Base-by-base conservation (phyloP, 2,113 vertebrate genomes). In the Carassius gibelio region DNA sequence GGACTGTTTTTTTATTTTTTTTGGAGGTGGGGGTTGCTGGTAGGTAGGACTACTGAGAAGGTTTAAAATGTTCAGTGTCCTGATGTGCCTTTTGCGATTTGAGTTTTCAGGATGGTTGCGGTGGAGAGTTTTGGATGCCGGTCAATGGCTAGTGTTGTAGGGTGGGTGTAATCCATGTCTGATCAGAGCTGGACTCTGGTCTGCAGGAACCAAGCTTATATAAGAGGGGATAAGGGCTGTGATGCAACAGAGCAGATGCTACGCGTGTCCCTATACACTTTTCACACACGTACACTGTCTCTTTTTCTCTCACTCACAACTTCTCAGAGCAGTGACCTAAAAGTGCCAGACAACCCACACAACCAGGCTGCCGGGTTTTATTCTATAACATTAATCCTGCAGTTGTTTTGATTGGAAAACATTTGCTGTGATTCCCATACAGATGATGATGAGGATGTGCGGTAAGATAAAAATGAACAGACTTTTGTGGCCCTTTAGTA, bases 181-280 rank as follows among this genome's bases (percentile, higher is more conserved):
- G 76, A 57, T 79, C 64, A 74, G 74, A 83, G 79, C 69, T 81
- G 86, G 69, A 61, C 76, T 57, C 68, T 15, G 76, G 76, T 48
- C 76, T 81, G 68, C 59, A 50, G 68, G 59, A 23, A 78, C 34
- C 30, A 17, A 19, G 59, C 17, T 87, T 84, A 84, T 75, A 23
- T 84, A 81, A 81, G 66, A 42, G 42, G 86, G 59, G 86, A 74
- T 83, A 74, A 71, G 61, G 52, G 76, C 57, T 81, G 45, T 62
- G 76, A 75, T 81, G 82, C 76, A 81, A 66, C 57, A n/a, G 14
- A 17, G 23, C 82, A 87, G 75, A 87, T 79, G 81, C 77, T 48
- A 50, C n/a, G 19, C 15, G 19, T 84, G 74, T 77, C 30, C 45
- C 62, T 84, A 77, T 71, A 30, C 38, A 8, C 50, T 34, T 55